Percentiles rank a stretch among this genome's conserved stretches.
These are phyloP conservation scores for Phaenicophaeus curvirostris DNA, from an alignment of 2,797 vertebrate genomes.

Conservation along the genomic window DNA sequence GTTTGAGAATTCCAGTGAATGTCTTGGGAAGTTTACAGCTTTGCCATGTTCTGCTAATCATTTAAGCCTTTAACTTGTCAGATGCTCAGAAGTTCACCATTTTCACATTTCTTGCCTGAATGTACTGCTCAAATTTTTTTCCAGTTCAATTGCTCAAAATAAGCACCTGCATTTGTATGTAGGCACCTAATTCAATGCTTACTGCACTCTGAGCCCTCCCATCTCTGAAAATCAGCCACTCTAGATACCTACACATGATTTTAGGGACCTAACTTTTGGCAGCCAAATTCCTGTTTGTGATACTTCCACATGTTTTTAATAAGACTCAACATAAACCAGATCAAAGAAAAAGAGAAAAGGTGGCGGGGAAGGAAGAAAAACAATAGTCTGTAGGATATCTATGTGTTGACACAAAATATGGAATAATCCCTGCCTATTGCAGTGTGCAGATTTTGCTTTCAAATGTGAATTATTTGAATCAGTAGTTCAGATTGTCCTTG, in stretches of 20 bases:
- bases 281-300: constrained; percentile 10
- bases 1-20: not conserved
- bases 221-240: not conserved
- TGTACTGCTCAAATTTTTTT: not conserved
- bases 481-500: constrained; percentile 8
- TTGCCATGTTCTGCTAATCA: not conserved
- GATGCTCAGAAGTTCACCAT: not conserved
- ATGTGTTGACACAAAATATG: constrained; percentile 47
- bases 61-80: not conserved
- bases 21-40: not conserved
- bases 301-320: constrained; percentile 47
- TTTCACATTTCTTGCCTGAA: not conserved
- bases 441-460: not conserved
- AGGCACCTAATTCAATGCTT: not conserved
- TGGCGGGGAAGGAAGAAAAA: not conserved
- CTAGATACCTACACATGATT: not conserved
- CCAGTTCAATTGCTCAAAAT: not conserved
- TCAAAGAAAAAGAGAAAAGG: not conserved
- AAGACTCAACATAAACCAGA: constrained; percentile 41
- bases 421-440: not conserved
- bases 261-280: constrained; percentile 3
- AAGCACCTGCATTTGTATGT: not conserved
- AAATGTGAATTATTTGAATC: not conserved
- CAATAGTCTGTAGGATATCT: constrained; percentile 1
- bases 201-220: not conserved